These are phyloP conservation scores for Habropoda laboriosa DNA, from an alignment of 1,140 invertebrate genomes.

Conservation along the genomic window DNA sequence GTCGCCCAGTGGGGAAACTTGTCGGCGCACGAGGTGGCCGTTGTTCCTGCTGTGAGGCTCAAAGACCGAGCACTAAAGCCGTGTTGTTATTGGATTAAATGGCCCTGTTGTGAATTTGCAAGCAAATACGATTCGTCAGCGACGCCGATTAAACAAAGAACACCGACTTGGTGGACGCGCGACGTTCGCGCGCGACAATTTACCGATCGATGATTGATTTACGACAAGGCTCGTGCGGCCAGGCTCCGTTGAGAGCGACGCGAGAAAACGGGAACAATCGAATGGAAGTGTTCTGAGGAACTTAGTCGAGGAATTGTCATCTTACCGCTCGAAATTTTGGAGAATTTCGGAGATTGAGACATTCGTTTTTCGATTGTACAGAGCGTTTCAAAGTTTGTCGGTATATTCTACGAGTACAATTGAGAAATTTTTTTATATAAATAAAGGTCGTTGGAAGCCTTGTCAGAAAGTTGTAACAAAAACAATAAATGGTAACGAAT, in stretches of 20 bases:
- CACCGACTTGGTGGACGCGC: background rate
- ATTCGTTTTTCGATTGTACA: too few relatives aligned
- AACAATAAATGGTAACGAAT: too few relatives aligned
- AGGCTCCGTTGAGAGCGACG: background rate
- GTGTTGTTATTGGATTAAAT: constrained; percentile 69
- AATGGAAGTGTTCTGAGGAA: too few relatives aligned
- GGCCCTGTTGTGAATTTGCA: constrained; percentile 29
- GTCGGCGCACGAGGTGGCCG: constrained; percentile 57
- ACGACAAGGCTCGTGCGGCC: background rate
- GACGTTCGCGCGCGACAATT: background rate
- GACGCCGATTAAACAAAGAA: background rate
- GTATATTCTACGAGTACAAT: too few relatives aligned
- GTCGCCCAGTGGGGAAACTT: constrained; percentile 59
- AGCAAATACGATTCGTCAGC: constrained; percentile 21
- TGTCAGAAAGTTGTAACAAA: too few relatives aligned
- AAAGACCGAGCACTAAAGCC: constrained; percentile 44
- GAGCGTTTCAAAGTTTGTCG: too few relatives aligned
- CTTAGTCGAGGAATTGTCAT: too few relatives aligned
- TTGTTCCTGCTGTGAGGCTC: constrained; percentile 63
- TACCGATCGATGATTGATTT: background rate
- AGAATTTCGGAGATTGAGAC: too few relatives aligned
- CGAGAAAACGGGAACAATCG: background rate
- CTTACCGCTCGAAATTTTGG: too few relatives aligned
- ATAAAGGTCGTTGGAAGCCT: too few relatives aligned
- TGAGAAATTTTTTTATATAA: too few relatives aligned